phyloP scores from a whole-genome alignment of 2,113 vertebrate species.

The Gasterosteus nipponicus region DNA sequence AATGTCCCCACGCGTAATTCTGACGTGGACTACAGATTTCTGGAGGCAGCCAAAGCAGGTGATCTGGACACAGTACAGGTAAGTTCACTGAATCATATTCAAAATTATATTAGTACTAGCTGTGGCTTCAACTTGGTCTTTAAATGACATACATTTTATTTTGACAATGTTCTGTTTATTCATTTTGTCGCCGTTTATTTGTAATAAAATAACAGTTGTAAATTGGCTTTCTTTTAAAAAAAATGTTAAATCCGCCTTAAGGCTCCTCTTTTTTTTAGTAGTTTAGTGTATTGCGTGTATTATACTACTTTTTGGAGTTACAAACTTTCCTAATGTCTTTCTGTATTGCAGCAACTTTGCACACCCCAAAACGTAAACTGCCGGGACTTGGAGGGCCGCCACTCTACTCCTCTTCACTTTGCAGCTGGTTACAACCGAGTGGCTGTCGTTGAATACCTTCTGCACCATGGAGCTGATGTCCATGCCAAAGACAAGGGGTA shows the following conservation, averaged over 20 bases:
- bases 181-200: not conserved
- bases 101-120: not conserved
- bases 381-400: conserved; percentile 95
- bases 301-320: not conserved
- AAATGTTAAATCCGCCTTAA: no score
- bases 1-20: conserved; percentile 95
- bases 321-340: conserved; percentile 6
- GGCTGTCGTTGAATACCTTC: conserved; percentile 94
- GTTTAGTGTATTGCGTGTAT: not conserved
- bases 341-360: conserved; percentile 90
- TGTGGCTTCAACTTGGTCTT: not conserved
- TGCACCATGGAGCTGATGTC: conserved; percentile 97
- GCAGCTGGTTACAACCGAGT: conserved; percentile 97
- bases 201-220: not conserved
- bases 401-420: conserved; percentile 97
- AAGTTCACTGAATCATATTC: not conserved
- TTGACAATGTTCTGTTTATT: not conserved
- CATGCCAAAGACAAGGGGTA: conserved; percentile 99
- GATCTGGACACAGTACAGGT: conserved; percentile 99
- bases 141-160: no score
- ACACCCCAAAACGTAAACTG: conserved; percentile 98
- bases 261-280: not conserved
- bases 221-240: not conserved
- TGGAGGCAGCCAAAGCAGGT: conserved; percentile 98
- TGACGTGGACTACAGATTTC: conserved; percentile 95